These are phyloP conservation scores for Polypedilum pembai DNA, from an alignment of 1,140 invertebrate genomes.

Conservation along the genomic window DNA sequence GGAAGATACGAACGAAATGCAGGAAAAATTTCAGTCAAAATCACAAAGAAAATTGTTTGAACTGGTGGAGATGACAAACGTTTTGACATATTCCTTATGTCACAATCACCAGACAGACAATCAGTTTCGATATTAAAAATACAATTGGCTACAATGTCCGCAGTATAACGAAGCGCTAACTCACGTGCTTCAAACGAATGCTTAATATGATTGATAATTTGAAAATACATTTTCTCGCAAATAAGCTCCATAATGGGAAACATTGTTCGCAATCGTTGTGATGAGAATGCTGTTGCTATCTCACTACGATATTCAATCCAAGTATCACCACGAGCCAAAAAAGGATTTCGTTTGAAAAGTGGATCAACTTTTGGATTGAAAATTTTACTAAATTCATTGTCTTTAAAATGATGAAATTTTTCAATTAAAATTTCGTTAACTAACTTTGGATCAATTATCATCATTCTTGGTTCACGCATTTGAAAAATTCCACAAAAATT, in stretches of 20 bases:
- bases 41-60: constrained; percentile 35
- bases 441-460: constrained; percentile 47
- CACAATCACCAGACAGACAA: constrained; percentile 36
- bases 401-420: constrained; percentile 44
- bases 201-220: neutral
- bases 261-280: constrained; percentile 7
- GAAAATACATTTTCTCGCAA: neutral
- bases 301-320: constrained; percentile 29
- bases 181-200: constrained; percentile 30
- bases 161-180: constrained; percentile 43
- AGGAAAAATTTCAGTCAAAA: constrained; percentile 34
- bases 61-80: constrained; percentile 35
- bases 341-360: neutral
- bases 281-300: constrained; percentile 28
- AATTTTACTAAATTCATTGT: constrained; percentile 37
- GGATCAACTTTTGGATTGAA: constrained; percentile 5
- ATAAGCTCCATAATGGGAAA: neutral
- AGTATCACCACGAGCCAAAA: constrained; percentile 4
- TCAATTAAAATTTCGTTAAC: constrained; percentile 47
- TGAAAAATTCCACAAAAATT: constrained; percentile 44
- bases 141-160: constrained; percentile 45
- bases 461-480: constrained; percentile 42
- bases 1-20: constrained; percentile 34
- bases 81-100: constrained; percentile 35
- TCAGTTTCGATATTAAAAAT: constrained; percentile 45